A percentile compares a stretch with the other conserved stretches of the same genome.
These are phyloP conservation scores for Lasioglossum albipes DNA, from an alignment of 1,140 invertebrate species.

Conservation along the genomic window DNA sequence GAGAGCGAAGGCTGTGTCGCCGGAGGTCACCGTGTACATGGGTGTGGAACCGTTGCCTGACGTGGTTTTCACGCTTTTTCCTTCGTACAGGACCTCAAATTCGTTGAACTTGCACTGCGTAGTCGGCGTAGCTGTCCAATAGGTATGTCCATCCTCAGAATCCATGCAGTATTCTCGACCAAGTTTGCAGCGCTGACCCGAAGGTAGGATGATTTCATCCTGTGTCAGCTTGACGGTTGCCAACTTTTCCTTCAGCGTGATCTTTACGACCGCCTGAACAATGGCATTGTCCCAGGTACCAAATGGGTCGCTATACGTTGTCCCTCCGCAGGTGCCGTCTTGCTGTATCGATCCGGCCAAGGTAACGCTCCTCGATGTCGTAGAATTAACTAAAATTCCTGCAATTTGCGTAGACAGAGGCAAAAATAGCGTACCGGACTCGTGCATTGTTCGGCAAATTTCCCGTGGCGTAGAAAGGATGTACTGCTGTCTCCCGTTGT, in stretches of 20 bases:
- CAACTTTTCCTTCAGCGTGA: not conserved
- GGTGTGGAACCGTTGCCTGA: too few relatives aligned
- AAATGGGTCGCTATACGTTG: conserved; percentile 36
- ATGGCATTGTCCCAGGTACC: conserved; percentile 35
- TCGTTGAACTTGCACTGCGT: too few relatives aligned
- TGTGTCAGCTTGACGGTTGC: not conserved
- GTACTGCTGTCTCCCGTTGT: conserved; percentile 22
- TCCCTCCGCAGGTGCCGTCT: conserved; percentile 27
- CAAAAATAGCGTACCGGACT: not conserved
- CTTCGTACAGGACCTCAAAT: too few relatives aligned
- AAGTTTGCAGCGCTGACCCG: not conserved
- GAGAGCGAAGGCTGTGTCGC: conserved; percentile 21
- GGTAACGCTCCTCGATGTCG: not conserved
- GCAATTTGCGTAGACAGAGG: not conserved
- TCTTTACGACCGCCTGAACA: conserved; percentile 8
- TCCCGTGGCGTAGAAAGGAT: not conserved
- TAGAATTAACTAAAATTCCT: not conserved
- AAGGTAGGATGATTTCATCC: conserved; percentile 18
- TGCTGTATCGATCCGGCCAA: not conserved
- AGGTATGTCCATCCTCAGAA: conserved; percentile 2
- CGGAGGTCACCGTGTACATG: not conserved
- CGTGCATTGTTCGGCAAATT: conserved; percentile 7
- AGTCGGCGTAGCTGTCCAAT: not conserved
- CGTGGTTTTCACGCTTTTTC: too few relatives aligned
- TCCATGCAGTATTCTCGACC: conserved; percentile 26